Base-by-base conservation (phyloP, 2,113 vertebrate species). In the Smithornis capensis region DNA sequence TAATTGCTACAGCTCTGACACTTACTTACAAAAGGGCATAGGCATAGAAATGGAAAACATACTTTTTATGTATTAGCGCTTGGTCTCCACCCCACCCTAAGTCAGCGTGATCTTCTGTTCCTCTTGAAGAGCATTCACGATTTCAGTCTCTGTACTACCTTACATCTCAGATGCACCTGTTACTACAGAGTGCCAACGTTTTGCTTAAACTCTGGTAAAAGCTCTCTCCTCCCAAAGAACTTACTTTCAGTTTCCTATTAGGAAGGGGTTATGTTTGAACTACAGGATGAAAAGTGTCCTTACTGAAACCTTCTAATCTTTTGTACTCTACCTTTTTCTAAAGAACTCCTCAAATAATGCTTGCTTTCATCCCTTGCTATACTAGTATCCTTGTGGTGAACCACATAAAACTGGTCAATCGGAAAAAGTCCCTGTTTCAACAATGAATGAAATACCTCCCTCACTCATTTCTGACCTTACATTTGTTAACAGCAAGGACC, bases 111-210 rank as follows among this genome's bases (percentile, higher is more conserved):
- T 14, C 15, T 64, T 31, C n/a, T 64, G 29, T 13, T 13, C 5
- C 9, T 59, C 35, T 14, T 23, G 21, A 74, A 38, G 13, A 47
- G 29, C 12, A 74, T 10, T 4, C 23, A 70, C 10, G 7, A 82
- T 50, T 82, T 71, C 56, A 44, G 13, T n/a, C 12, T 75, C 24
- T 44, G 4, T 50, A 40, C 44, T 23, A 52, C 16, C 16, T 37
- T 40, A n/a, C 0, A 3, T 18, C 25, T 74, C 1, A 0, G 18
- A 79, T 1, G 3, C 2, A 68, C 12, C 8, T 62, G 7, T 37
- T 22, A 42, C 13, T 44, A 50, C 4, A 35, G 1, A n/a, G 19
- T 11, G 12, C 6, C 9, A 56, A 37, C 12, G 31, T 88, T 55
- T 56, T 56, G 19, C 21, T 28, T 0, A 1, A 52, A 27, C 8